phyloP scores from a whole-genome alignment of 2,113 vertebrate species.

The Lamprotornis superbus region DNA sequence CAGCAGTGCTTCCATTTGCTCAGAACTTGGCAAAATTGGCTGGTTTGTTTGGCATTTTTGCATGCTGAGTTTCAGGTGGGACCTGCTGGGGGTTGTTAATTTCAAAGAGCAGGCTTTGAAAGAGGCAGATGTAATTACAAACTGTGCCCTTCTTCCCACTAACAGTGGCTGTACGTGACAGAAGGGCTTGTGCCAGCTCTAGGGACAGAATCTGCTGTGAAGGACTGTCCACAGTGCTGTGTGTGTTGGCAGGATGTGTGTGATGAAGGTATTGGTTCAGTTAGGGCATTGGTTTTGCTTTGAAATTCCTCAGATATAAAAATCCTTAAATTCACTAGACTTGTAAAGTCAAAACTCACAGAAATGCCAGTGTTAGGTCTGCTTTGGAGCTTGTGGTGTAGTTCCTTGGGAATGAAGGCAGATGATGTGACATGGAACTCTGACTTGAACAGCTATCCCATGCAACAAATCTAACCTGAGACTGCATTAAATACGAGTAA shows the following conservation, averaged over 20 bases:
- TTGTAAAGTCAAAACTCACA: neutral
- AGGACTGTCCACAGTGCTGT: neutral
- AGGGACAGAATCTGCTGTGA: neutral
- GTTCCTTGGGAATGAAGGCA: neutral
- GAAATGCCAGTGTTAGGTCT: neutral
- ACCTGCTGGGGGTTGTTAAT: neutral
- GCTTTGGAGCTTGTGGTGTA: neutral
- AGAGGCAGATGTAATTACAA: neutral
- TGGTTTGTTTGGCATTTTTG: neutral
- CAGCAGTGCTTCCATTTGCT: neutral
- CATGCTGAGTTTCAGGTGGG: neutral
- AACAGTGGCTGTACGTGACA: neutral
- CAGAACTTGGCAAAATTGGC: neutral
- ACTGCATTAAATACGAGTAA: rapidly evolving
- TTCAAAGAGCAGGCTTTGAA: neutral
- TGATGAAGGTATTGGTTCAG: neutral
- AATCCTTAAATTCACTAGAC: neutral
- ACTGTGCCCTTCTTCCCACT: neutral
- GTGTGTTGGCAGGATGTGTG: neutral
- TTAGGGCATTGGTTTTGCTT: neutral
- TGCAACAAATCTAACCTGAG: neutral
- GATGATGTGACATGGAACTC: neutral
- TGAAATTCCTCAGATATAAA: neutral
- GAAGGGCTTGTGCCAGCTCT: neutral
- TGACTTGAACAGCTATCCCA: neutral